A percentile compares a stretch with the other conserved stretches of the same genome.
Conservation (phyloP, 2,888 invertebrate species). For the Drosophila anomalata region DNA sequence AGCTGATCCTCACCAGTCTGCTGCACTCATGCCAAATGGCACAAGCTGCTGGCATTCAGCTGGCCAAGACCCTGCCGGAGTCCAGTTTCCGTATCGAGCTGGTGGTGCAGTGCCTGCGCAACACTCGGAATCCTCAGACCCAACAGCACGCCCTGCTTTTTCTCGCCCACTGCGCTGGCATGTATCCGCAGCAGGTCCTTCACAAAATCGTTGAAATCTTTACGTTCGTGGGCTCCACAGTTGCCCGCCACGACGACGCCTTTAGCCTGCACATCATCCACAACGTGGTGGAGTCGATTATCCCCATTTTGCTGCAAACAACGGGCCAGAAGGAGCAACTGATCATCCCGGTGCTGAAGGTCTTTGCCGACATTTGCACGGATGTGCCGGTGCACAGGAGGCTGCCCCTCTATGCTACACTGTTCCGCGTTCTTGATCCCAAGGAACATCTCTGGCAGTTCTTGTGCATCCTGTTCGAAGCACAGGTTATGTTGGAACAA, state of each 20-base stretch:
- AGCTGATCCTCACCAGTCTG: constrained; percentile 91
- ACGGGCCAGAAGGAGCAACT: constrained; percentile 75
- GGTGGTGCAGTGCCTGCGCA: constrained; percentile 93
- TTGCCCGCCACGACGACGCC: constrained; percentile 96
- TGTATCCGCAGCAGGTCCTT: constrained; percentile 93
- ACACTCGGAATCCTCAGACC: constrained; percentile 96
- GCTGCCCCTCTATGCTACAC: constrained; percentile 90
- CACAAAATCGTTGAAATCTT: constrained; percentile 98
- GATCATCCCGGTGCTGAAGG: constrained; percentile 89
- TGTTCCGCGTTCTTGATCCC: constrained; percentile 89
- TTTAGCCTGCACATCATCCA: constrained; percentile 97
- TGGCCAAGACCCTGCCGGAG: constrained; percentile 84
- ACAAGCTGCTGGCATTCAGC: constrained; percentile 83
- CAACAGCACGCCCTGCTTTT: constrained; percentile 96
- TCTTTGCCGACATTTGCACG: constrained; percentile 95
- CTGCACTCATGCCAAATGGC: constrained; percentile 89
- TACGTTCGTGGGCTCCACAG: constrained; percentile 98
- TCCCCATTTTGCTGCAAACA: constrained; percentile 91
- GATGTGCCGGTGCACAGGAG: constrained; percentile 97
- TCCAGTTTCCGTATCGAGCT: constrained; percentile 82
- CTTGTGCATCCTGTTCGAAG: constrained; percentile 89
- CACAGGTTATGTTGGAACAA: constrained; percentile 87
- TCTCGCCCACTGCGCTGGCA: constrained; percentile 90
- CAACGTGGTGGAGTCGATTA: constrained; percentile 94
- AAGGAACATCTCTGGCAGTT: constrained; percentile 89